phyloP scores from a whole-genome alignment of 2,888 invertebrate species.

The Enchytraeus crypticus region DNA sequence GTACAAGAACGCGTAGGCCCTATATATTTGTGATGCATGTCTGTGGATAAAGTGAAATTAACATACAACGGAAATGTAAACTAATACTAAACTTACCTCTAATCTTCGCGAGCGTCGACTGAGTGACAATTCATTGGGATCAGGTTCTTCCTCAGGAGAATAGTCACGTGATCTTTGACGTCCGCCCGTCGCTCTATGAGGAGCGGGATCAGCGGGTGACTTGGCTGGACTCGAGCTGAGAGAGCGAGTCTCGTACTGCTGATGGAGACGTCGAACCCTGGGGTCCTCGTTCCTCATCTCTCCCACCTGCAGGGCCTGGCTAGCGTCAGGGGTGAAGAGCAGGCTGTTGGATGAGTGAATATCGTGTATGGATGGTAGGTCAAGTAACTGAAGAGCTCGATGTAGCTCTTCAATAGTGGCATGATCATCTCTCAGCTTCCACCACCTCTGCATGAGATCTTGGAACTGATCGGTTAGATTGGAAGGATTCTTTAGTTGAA shows the following conservation, averaged over 20 bases:
- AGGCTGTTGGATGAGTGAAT: conserved; percentile 10
- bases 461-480: conserved; percentile 24
- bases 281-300: neutral
- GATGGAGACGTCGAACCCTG: neutral
- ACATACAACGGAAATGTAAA: too few species aligned
- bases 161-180: too few species aligned
- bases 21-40: too few species aligned
- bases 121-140: too few species aligned
- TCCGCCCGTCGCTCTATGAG: too few species aligned
- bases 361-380: conserved; percentile 26
- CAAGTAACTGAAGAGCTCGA: conserved; percentile 23
- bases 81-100: too few species aligned
- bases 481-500: conserved; percentile 24
- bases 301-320: neutral
- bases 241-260: neutral
- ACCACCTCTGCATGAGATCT: conserved; percentile 30
- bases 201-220: too few species aligned
- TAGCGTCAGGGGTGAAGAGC: neutral
- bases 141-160: too few species aligned
- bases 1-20: too few species aligned
- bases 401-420: conserved; percentile 29
- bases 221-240: too few species aligned
- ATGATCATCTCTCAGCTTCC: conserved; percentile 23
- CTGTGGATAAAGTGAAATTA: too few species aligned
- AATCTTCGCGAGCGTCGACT: too few species aligned